phyloP scores from a whole-genome alignment of 2,797 vertebrate genomes.

The Sphenopsis melanotis region DNA sequence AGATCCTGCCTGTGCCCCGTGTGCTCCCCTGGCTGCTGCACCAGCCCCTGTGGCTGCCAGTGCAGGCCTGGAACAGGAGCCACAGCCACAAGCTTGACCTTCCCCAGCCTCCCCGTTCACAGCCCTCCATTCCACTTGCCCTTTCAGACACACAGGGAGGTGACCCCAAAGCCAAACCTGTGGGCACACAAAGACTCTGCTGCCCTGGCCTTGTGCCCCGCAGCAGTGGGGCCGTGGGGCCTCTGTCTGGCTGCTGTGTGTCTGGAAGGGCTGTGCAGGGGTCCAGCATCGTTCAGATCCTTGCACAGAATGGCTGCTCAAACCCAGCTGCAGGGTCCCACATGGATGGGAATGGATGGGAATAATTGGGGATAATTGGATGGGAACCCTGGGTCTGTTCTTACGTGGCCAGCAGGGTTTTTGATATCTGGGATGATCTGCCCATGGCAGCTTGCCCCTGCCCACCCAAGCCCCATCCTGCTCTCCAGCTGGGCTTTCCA shows the following conservation, averaged over 20 bases:
- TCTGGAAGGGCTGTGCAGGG: background rate
- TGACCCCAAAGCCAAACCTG: background rate
- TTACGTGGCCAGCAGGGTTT: fast-evolving
- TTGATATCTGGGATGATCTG: background rate
- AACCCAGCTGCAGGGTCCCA: fast-evolving
- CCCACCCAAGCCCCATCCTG: background rate
- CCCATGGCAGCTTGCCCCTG: fast-evolving
- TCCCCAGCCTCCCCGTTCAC: fast-evolving
- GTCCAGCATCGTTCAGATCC: background rate
- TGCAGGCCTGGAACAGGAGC: background rate
- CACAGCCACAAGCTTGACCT: background rate
- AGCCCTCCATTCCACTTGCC: background rate
- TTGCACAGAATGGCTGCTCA: background rate
- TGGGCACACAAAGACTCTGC: fast-evolving
- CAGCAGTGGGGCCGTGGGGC: background rate
- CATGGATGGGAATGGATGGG: background rate
- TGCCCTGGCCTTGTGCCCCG: background rate
- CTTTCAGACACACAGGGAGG: background rate
- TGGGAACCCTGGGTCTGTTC: background rate
- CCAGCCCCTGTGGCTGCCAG: background rate
- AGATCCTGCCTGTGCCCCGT: background rate
- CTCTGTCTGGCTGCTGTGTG: fast-evolving
- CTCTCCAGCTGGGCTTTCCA: background rate
- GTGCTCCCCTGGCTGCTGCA: background rate
- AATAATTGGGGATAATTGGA: background rate